Base-by-base conservation (phyloP, 2,888 invertebrate genomes). In the Phragmatobia fuliginosa region DNA sequence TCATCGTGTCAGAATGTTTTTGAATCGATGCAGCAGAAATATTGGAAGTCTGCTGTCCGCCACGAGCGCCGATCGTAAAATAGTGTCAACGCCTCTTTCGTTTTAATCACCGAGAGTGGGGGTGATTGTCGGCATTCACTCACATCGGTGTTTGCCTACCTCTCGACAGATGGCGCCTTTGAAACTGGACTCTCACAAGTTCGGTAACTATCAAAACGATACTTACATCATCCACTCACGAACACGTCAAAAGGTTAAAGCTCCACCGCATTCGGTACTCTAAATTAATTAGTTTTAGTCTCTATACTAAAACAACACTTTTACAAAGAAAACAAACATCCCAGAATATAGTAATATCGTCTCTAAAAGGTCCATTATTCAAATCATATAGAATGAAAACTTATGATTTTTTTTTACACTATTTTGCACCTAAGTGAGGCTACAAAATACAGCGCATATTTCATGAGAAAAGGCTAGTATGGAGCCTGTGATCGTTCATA, bases 31-130 rank as follows among this genome's bases (percentile, higher is more conserved):
- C 82, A 75, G 83, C 75, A 82, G 83, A 91, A 91, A 91, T 89
- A 90, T 92, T 90, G 85, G 85, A 86, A 76, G 84, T 86, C 85
- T 58, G 71, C 84, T 85, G 88, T 86, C 86, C 85, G 87, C 87
- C 81, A 85, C 83, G 86, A 83, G 73, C 72, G 66, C 80, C 87
- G 89, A 87, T 92, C 91, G 90, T 92, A 92, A 93, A 94, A 92
- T 92, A 91, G 92, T 93, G 94, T 94, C 93, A 92, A 92, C 91
- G 90, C 88, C 92, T 92, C 91, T 94, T 89, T 88, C 89, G 88
- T 87, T 94, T 95, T 95, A 94, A 95, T 95, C 94, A 95, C 92
- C 86, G 92, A 91, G 92, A 94, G 94, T 94, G 91, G 90, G 85
- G 88, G 89, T 90, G 91, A 92, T 92, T 92, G 94, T 92, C 89